phyloP scores from a whole-genome alignment of 1,140 invertebrate genomes.

The Cyrtorhinus lividipennis region DNA sequence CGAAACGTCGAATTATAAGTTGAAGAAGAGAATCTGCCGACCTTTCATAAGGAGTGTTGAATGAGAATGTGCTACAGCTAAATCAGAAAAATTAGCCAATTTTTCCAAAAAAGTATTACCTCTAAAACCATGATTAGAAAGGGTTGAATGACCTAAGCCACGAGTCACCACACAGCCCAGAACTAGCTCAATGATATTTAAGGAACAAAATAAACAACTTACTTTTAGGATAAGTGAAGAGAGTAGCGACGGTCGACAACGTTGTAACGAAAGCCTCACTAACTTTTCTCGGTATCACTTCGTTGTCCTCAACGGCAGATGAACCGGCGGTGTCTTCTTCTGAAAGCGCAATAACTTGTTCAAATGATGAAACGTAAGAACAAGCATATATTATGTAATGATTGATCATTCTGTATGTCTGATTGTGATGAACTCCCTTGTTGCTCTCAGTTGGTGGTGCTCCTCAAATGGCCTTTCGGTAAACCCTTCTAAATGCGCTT shows the following conservation, averaged over 20 bases:
- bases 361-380: not conserved
- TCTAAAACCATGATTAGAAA: no score
- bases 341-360: not conserved
- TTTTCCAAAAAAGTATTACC: no score
- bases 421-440: no score
- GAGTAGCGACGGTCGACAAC: constrained; percentile 40
- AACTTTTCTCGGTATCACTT: constrained; percentile 43
- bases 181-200: not conserved
- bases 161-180: not conserved
- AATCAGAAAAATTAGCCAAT: no score
- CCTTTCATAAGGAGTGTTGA: no score
- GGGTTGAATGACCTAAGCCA: no score
- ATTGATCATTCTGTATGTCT: constrained; percentile 8
- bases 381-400: not conserved
- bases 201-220: constrained; percentile 21
- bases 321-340: not conserved
- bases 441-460: no score
- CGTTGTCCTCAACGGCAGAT: constrained; percentile 29
- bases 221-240: constrained; percentile 40
- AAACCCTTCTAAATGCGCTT: no score
- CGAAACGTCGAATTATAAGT: no score
- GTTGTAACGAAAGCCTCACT: constrained; percentile 48
- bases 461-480: no score
- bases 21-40: no score
- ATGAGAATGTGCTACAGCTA: no score